Conservation (phyloP, 2,113 vertebrate genomes). For the Tetraodon nigroviridis region DNA sequence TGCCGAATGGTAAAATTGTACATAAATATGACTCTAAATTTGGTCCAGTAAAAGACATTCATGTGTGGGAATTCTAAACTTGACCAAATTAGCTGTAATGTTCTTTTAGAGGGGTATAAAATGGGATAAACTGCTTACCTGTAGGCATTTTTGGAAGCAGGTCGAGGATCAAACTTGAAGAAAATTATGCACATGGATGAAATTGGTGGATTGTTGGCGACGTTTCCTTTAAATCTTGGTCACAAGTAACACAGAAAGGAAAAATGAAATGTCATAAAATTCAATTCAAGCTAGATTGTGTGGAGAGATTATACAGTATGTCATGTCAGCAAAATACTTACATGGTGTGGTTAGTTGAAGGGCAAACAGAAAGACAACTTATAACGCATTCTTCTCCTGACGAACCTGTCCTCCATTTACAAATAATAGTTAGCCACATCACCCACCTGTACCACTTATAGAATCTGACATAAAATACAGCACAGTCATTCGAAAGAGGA, state of each 20-base stretch:
- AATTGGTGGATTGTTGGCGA: constrained; percentile 22
- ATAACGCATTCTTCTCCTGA: constrained; percentile 10
- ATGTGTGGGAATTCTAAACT: background rate
- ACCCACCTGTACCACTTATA: too few species aligned
- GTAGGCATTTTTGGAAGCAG: constrained; percentile 95
- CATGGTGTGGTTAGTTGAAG: constrained; percentile 7
- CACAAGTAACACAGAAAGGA: constrained; percentile 62
- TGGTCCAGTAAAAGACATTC: background rate
- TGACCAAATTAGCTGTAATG: too few species aligned
- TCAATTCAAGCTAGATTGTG: too few species aligned
- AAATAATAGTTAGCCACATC: too few species aligned
- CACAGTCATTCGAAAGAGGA: too few species aligned
- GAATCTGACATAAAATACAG: too few species aligned
- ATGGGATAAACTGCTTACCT: constrained; percentile 71
- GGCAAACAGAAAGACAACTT: background rate
- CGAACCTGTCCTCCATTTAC: too few species aligned
- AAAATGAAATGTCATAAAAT: background rate
- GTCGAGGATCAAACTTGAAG: constrained; percentile 94
- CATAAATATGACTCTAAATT: too few species aligned
- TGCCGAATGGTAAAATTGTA: too few species aligned
- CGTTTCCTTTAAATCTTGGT: constrained; percentile 47
- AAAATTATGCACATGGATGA: constrained; percentile 96
- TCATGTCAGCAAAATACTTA: constrained; percentile 11
- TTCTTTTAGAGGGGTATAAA: background rate
- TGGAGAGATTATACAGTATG: background rate